Conservation (phyloP, 2,113 vertebrate species). For the Gallinago undulata region DNA sequence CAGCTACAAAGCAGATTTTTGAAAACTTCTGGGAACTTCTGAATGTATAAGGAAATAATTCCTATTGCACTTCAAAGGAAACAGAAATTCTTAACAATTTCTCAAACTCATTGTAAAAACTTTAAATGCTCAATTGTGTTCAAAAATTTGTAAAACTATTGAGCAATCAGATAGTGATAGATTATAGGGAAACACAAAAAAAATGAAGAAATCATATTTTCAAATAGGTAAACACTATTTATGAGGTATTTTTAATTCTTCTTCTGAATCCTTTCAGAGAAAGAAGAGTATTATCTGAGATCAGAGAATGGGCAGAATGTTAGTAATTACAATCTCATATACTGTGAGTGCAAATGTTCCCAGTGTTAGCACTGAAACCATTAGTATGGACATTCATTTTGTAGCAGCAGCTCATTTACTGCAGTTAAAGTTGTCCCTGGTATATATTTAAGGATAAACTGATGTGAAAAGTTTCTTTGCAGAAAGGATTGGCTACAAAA, state of each 20-base stretch:
- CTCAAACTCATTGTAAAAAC: background rate
- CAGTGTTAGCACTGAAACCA: background rate
- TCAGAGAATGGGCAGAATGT: background rate
- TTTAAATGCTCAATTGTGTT: background rate
- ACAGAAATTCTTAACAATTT: background rate
- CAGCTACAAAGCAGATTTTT: background rate
- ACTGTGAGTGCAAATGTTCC: background rate
- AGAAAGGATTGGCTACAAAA: background rate
- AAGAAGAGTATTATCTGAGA: background rate
- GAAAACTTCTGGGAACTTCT: background rate
- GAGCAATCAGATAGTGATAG: background rate
- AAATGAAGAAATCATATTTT: background rate
- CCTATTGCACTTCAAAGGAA: background rate
- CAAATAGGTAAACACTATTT: background rate
- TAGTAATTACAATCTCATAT: background rate
- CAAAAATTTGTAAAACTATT: background rate
- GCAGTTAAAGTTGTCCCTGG: background rate
- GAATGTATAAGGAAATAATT: fast-evolving
- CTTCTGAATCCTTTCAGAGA: background rate
- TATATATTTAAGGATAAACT: background rate
- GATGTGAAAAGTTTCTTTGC: background rate
- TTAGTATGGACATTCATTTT: background rate
- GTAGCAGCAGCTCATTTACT: background rate
- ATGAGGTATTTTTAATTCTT: background rate
- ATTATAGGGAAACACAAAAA: background rate